Evolutionary conservation across 2,113 vertebrate genomes (phyloP).

Genomic region (Chloebia gouldiae): DNA sequence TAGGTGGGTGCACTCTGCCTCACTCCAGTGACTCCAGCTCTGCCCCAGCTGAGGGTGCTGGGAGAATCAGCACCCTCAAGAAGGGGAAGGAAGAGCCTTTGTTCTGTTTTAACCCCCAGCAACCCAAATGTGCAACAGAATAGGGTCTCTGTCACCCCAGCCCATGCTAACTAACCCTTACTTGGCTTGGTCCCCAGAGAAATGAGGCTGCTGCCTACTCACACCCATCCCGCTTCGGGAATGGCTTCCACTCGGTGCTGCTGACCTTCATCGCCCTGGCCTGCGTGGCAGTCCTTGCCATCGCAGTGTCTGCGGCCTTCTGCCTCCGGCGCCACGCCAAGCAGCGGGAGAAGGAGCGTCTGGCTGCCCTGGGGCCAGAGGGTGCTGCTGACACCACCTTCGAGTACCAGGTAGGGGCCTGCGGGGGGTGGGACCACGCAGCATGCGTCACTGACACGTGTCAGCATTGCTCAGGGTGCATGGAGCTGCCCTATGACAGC

Average conservation of each 20-base stretch:
- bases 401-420: slow-evolving; percentile 88
- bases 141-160: not conserved
- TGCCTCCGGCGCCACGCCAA: slow-evolving; percentile 86
- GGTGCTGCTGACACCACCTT: slow-evolving; percentile 92
- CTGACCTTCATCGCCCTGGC: slow-evolving; percentile 89
- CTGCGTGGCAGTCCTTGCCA: slow-evolving; percentile 83
- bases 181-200: slow-evolving; percentile 61
- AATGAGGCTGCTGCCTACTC: slow-evolving; percentile 78
- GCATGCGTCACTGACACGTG: fast-evolving
- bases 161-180: not conserved
- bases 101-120: not conserved
- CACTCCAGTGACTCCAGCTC: not conserved
- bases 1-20: not conserved
- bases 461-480: fast-evolving
- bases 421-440: fast-evolving
- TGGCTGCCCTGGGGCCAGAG: slow-evolving; percentile 88
- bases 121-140: not conserved
- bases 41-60: not conserved
- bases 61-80: not conserved
- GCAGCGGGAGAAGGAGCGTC: slow-evolving; percentile 86
- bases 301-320: slow-evolving; percentile 79
- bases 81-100: not conserved
- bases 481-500: fast-evolving
- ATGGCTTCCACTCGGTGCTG: slow-evolving; percentile 83
- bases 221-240: slow-evolving; percentile 72